These are phyloP conservation scores for Siniperca knerii DNA, from an alignment of 2,113 vertebrate genomes.

Conservation along the genomic window DNA sequence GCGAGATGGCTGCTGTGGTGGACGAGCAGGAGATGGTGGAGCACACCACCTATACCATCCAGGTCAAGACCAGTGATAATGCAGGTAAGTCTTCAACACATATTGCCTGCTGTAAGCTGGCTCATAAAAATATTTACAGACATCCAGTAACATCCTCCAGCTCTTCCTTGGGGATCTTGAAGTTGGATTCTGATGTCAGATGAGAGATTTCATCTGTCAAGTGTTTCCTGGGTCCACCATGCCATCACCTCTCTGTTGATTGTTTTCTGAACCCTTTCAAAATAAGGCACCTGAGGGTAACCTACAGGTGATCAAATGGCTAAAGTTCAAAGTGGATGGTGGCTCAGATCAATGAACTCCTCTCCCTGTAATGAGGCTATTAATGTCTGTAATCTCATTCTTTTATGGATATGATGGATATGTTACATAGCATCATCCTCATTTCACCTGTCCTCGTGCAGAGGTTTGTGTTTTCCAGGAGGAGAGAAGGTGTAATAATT, in stretches of 20 bases:
- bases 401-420: background rate
- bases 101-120: background rate
- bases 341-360: slow-evolving; percentile 1
- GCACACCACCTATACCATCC: slow-evolving; percentile 89
- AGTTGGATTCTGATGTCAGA: background rate
- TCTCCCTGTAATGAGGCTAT: background rate
- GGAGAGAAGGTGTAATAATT: slow-evolving; percentile 23
- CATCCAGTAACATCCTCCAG: slow-evolving; percentile 9
- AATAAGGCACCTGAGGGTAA: background rate
- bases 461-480: slow-evolving; percentile 17
- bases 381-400: slow-evolving; percentile 5
- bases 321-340: background rate
- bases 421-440: background rate
- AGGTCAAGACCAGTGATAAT: slow-evolving; percentile 93
- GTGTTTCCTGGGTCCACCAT: background rate
- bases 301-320: background rate
- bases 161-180: slow-evolving; percentile 12
- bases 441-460: slow-evolving; percentile 2
- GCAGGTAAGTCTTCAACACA: slow-evolving; percentile 82
- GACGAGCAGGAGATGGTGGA: slow-evolving; percentile 92
- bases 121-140: background rate
- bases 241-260: background rate
- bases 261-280: slow-evolving; percentile 20
- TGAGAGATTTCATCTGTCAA: slow-evolving; percentile 23
- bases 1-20: slow-evolving; percentile 92